Conservation (phyloP, 1,140 invertebrate species). For the Macrotrachela quadricornifera region DNA sequence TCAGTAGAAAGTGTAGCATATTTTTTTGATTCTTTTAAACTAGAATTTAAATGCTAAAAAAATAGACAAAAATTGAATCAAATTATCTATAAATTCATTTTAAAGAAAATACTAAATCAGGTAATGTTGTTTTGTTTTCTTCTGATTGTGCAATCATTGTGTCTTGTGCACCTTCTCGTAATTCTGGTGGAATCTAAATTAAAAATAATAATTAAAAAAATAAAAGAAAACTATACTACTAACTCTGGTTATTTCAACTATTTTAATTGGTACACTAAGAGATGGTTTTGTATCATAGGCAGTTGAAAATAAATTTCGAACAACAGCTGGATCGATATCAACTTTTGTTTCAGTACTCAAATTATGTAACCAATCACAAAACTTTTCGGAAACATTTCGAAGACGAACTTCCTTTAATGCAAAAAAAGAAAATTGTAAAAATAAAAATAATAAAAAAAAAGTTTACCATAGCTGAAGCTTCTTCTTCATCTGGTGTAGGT, state of each 20-base stretch:
- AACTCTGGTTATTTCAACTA: slow-evolving; percentile 25
- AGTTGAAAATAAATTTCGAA: slow-evolving; percentile 29
- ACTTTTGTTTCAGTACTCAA: slow-evolving; percentile 19
- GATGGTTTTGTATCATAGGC: slow-evolving; percentile 31
- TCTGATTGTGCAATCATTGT: neutral
- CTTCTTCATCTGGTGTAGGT: slow-evolving; percentile 14
- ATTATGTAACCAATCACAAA: slow-evolving; percentile 28
- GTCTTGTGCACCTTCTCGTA: slow-evolving; percentile 8
- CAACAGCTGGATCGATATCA: slow-evolving; percentile 25
- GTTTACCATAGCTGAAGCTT: neutral
- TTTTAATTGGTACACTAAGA: slow-evolving; percentile 27
- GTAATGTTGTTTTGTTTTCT: slow-evolving; percentile 6
- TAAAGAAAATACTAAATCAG: neutral
- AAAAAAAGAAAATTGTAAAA: too few species aligned
- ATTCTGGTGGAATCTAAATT: slow-evolving; percentile 21
- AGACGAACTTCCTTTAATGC: slow-evolving; percentile 24
- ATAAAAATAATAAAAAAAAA: too few species aligned
- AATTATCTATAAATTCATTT: neutral
- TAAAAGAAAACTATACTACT: too few species aligned
- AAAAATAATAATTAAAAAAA: too few species aligned
- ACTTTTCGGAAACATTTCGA: slow-evolving; percentile 25
- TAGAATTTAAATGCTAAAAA: neutral
- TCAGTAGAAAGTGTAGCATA: neutral
- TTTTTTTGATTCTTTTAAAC: neutral
- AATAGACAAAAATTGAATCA: neutral